Evolutionary conservation across 2,113 vertebrate species (phyloP).

Genomic region (Istiophorus platypterus): DNA sequence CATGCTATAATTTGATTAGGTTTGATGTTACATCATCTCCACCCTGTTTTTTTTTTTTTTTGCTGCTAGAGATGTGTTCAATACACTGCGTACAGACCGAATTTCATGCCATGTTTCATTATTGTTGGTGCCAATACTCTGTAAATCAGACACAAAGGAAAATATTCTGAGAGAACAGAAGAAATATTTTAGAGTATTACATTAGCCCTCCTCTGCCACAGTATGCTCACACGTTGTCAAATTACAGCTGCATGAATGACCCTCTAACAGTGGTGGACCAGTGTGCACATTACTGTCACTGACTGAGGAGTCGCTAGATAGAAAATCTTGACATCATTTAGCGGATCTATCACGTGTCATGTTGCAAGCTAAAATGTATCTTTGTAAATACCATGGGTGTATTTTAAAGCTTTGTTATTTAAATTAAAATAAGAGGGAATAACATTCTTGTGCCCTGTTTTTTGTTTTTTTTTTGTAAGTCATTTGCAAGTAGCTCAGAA

Average conservation of each 20-base stretch:
- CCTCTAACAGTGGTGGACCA: background rate
- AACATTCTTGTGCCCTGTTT: background rate
- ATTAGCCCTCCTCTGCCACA: background rate
- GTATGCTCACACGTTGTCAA: constrained; percentile 1
- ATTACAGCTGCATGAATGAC: background rate
- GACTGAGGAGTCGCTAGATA: constrained; percentile 11
- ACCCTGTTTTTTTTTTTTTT: background rate
- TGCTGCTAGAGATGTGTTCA: background rate
- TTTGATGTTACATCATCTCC: background rate
- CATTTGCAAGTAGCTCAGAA: background rate
- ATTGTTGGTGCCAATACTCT: constrained; percentile 10
- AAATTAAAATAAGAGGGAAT: constrained; percentile 60
- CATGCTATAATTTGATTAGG: background rate
- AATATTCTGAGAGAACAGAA: background rate
- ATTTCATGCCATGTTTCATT: background rate
- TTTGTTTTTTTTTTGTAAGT: background rate
- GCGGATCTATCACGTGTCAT: constrained; percentile 12
- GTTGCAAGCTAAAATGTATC: constrained; percentile 13
- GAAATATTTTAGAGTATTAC: background rate
- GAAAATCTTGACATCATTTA: constrained; percentile 17
- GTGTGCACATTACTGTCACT: constrained; percentile 3
- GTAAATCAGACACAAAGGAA: background rate
- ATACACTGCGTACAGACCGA: background rate
- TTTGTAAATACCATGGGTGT: constrained; percentile 59
- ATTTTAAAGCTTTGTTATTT: constrained; percentile 56